Conservation (phyloP, 2,113 vertebrate species). For the Melanerpes aurifrons region DNA sequence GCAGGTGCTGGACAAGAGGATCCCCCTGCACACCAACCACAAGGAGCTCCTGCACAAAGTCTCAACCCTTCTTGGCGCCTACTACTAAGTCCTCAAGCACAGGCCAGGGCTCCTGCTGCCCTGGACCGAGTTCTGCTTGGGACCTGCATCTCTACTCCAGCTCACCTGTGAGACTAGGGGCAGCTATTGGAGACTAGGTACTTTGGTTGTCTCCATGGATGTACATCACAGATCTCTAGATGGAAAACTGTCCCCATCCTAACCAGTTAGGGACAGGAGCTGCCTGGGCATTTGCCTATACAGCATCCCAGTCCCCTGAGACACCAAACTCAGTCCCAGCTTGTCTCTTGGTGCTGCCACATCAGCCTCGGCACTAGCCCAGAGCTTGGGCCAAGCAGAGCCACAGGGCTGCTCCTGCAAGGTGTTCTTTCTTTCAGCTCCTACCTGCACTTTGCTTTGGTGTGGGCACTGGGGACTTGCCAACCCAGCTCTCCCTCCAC, state of each 20-base stretch:
- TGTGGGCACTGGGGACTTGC: background rate
- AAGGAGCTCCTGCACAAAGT: conserved; percentile 80
- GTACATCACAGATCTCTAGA: background rate
- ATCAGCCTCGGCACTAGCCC: background rate
- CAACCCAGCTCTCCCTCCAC: background rate
- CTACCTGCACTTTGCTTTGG: fast-evolving
- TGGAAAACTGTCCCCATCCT: background rate
- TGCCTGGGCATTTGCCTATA: background rate
- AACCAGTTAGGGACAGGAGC: background rate
- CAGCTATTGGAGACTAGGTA: background rate
- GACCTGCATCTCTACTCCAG: background rate
- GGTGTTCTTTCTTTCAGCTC: background rate
- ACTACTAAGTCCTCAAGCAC: conserved; percentile 73
- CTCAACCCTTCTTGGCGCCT: conserved; percentile 70
- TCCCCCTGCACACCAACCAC: conserved; percentile 78
- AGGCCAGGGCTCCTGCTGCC: background rate
- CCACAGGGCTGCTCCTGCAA: background rate
- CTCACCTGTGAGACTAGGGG: background rate
- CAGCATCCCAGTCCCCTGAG: background rate
- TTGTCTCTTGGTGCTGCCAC: background rate
- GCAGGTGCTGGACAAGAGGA: conserved; percentile 83
- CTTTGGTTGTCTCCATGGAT: background rate
- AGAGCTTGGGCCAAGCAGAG: background rate
- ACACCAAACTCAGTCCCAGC: background rate
- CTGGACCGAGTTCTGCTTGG: background rate